Evolutionary conservation across 1,140 invertebrate species (phyloP), one percentile per base, ranked within the genome.

Genomic region (Globodera rostochiensis): DNA sequence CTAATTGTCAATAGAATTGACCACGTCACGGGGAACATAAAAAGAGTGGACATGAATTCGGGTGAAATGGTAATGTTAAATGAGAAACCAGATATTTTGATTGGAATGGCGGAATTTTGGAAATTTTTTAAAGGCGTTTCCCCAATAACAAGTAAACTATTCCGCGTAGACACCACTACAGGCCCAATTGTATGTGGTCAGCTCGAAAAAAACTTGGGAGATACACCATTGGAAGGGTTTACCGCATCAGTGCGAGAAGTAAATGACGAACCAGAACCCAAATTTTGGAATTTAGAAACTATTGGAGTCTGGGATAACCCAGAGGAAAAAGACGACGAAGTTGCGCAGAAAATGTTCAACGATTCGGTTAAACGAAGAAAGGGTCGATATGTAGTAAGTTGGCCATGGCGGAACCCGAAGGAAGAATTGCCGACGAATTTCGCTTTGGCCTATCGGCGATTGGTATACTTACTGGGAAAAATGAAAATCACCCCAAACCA

Each of bases 241-340:
- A 25, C 53, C 15, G 6, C 25, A 45, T 9, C 7, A 73, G n/a
- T n/a, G 6, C 21, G 7, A 53, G 7, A 53, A 73, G 9, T 8
- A 73, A 21, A 25, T 6, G 15, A 25, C 1, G 47, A 74, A 9
- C 9, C 11, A 57, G 4, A 8, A 47, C 46, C 46, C 15, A 21
- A 74, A 57, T 74, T 49, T 5, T 74, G 73, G 73, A 49, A 15
- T 49, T 36, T 74, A 74, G 73, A 74, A 49, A 36, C 73, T 47
- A 74, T 74, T 49, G 47, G 73, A 50, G 73, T 74, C 1, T 25
- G 73, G 13, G 73, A 74, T 74, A 36, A 74, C 25, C 73, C 73
- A 5, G 8, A 45, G 47, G 25, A 36, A 11, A 74, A 49, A 11
- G 73, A 74, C 47, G 73, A 74, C 15, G 7, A 74, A 5, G 15